These are phyloP conservation scores for Empis stercorea DNA, from an alignment of 2,888 invertebrate species.

Conservation along the genomic window DNA sequence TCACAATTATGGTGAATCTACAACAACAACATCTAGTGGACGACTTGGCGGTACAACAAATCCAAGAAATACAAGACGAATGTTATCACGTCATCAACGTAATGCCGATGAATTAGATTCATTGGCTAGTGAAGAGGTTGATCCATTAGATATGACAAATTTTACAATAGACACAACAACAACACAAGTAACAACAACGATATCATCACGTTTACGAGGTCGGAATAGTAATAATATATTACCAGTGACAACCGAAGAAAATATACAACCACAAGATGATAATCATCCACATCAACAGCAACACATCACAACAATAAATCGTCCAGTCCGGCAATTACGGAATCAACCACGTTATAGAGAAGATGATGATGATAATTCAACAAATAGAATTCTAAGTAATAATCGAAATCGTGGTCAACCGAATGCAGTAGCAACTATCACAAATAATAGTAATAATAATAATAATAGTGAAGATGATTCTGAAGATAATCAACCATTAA, in stretches of 20 bases:
- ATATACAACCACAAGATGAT: not conserved
- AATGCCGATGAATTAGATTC: constrained; percentile 32
- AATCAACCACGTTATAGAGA: constrained; percentile 17
- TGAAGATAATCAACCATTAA: constrained; percentile 37
- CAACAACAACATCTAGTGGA: not conserved
- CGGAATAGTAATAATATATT: constrained; percentile 14
- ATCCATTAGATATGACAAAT: constrained; percentile 22
- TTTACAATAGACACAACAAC: constrained; percentile 13
- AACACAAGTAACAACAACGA: not conserved
- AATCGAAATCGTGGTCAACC: constrained; percentile 28
- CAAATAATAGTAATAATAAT: constrained; percentile 16
- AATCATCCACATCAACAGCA: not conserved
- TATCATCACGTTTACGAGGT: constrained; percentile 20
- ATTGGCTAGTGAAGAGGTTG: constrained; percentile 16
- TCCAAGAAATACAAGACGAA: constrained; percentile 26
- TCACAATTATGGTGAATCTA: constrained; percentile 32
- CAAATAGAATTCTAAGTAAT: constrained; percentile 18
- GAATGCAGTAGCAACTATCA: constrained; percentile 30
- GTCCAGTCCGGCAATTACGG: constrained; percentile 3
- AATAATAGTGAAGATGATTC: constrained; percentile 25
- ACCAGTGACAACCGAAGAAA: constrained; percentile 8
- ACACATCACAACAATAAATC: constrained; percentile 9
- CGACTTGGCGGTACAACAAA: constrained; percentile 22
- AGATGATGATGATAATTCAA: constrained; percentile 19
- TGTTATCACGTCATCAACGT: constrained; percentile 33